These are phyloP conservation scores for Papilio polytes DNA, from an alignment of 1,140 invertebrate genomes.

Conservation along the genomic window DNA sequence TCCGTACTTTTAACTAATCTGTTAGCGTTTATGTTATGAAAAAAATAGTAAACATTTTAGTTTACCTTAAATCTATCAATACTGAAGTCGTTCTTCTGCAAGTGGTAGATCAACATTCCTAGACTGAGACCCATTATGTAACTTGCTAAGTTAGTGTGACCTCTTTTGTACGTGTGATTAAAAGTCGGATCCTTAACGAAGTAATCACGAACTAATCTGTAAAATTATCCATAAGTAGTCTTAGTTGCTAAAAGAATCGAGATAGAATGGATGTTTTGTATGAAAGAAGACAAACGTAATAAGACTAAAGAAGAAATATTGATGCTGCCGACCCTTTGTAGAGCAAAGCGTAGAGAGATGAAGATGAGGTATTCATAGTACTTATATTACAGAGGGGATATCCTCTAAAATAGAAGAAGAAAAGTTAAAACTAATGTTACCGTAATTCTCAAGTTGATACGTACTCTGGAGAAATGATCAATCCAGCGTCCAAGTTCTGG, in stretches of 20 bases:
- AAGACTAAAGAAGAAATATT: no score
- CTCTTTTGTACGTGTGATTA: conserved; percentile 45
- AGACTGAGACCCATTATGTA: conserved; percentile 44
- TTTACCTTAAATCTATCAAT: conserved; percentile 37
- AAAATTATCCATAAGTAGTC: not conserved
- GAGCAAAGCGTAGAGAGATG: no score
- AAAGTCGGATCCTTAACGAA: conserved; percentile 43
- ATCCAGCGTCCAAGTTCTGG: conserved; percentile 42
- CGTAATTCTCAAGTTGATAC: not conserved
- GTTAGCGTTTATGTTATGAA: no score
- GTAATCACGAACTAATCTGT: conserved; percentile 31
- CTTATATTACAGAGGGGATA: no score
- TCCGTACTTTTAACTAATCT: no score
- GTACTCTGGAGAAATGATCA: conserved; percentile 42
- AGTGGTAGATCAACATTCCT: conserved; percentile 42
- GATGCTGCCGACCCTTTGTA: no score
- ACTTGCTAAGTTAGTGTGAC: conserved; percentile 45
- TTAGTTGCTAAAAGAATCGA: not conserved
- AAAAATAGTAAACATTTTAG: no score
- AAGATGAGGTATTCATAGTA: no score
- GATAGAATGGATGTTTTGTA: not conserved
- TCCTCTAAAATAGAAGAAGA: no score
- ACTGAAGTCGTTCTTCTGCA: conserved; percentile 31
- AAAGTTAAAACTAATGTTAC: not conserved
- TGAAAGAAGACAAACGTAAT: not conserved